Conservation (phyloP, 2,888 invertebrate genomes). For the Eristalinus sepulchralis region DNA sequence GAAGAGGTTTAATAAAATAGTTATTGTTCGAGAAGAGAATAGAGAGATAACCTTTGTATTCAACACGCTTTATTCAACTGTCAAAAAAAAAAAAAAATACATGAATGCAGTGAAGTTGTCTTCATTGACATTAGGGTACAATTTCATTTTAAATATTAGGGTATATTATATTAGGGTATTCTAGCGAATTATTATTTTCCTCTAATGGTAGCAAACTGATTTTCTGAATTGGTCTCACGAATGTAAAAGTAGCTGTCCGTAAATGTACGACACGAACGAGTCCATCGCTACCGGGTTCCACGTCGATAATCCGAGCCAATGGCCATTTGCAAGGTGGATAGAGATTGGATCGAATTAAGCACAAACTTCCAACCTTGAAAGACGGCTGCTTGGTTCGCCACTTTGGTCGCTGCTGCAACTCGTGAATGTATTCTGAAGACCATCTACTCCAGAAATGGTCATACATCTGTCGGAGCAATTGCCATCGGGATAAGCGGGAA, state of each 20-base stretch:
- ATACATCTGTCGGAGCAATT: neutral
- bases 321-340: neutral
- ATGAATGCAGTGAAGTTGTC: too few relatives aligned
- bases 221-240: neutral
- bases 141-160: neutral
- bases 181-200: neutral
- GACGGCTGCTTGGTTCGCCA: neutral
- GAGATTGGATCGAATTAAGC: neutral
- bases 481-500: neutral
- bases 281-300: neutral
- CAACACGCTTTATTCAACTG: too few relatives aligned
- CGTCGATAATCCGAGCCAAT: neutral
- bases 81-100: too few relatives aligned
- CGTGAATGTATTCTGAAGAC: neutral
- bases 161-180: neutral
- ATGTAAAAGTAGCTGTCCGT: neutral
- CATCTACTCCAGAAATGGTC: neutral
- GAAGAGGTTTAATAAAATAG: too few relatives aligned
- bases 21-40: too few relatives aligned
- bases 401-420: constrained; percentile 6
- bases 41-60: too few relatives aligned
- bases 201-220: neutral
- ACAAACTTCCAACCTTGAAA: neutral
- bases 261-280: neutral
- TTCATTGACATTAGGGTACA: too few relatives aligned